These are phyloP conservation scores for Nasonia longicornis DNA, from an alignment of 1,140 invertebrate genomes.

Conservation along the genomic window DNA sequence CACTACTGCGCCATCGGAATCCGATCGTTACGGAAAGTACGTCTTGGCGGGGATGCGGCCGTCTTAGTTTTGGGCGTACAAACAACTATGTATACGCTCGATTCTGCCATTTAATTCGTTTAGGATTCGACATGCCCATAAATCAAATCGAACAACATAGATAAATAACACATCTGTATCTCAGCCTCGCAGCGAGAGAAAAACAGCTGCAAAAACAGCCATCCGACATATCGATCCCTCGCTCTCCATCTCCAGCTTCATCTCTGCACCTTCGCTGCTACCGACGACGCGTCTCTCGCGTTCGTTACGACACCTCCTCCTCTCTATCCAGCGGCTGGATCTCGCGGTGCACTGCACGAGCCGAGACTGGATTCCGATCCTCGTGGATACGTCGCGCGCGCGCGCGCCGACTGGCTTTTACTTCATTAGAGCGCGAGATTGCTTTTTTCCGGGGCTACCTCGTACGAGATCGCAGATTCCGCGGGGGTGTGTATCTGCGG, in stretches of 20 bases:
- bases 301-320: conserved; percentile 19
- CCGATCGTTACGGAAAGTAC: background rate
- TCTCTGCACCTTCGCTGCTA: background rate
- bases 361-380: conserved; percentile 20
- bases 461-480: background rate
- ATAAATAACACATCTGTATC: background rate
- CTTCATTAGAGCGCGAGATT: conserved; percentile 11
- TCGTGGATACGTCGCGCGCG: conserved; percentile 6
- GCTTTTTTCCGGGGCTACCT: background rate
- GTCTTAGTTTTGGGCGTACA: too few relatives aligned
- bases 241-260: background rate
- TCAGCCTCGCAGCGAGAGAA: background rate
- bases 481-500: background rate
- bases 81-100: too few relatives aligned
- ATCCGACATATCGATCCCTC: conserved; percentile 1
- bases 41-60: background rate
- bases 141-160: too few relatives aligned
- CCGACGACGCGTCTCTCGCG: background rate
- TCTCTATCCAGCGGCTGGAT: conserved; percentile 7
- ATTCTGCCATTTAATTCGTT: too few relatives aligned
- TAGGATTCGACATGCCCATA: too few relatives aligned
- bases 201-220: background rate
- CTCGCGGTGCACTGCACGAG: background rate
- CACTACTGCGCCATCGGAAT: background rate
- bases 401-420: background rate